Evolutionary conservation across 30 jellyfish, hydroid and myxozoan species (phyloP), one percentile per base, ranked within the genome.

Genomic region (Catostylus mosaicus): DNA sequence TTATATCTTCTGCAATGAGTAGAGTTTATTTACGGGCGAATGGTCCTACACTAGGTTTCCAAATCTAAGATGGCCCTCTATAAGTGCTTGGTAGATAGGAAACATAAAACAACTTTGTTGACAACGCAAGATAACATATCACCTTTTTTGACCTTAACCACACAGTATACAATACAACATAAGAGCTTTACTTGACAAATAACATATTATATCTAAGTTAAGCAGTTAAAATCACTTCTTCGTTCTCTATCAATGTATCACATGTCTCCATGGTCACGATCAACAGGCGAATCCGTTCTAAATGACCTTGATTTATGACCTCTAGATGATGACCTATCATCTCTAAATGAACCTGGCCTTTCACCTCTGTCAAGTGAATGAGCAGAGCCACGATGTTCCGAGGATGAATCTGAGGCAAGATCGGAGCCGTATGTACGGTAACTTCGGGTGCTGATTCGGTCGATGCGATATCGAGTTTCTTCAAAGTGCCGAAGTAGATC

Each of bases 401-500:
- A 79, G 20, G 70, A 26, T 10, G 90, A 11, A 54, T 80, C 90
- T 31, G 67, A 67, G 0, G 65, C 57, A 12, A 61, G 77, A 40
- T 80, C 90, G 8, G 89, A 79, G 48, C 82, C 82, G 43, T 47
- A 80, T 19, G 52, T 26, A 30, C 90, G 62, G 74, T 45, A 80
- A 26, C 84, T 62, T 1, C 90, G 83, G 37, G 80, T 36, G 23
- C 67, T 80, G 66, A 80, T 80, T n/a, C 79, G 80, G 60, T 85
- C 95, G 77, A 85, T 73, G 29, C 95, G 88, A 46, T 75, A 68
- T 11, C 90, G 83, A 0, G 96, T 67, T 51, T 86, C 96, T 50
- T 75, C 90, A 46, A 86, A 86, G 54, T 57, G 2, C 24, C 87
- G 85, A n/a, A 43, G 34, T 32, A 86, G 78, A 51, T 86, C 96